Conservation (phyloP, 2,113 vertebrate genomes). For the Sarotherodon lohbergeri region DNA sequence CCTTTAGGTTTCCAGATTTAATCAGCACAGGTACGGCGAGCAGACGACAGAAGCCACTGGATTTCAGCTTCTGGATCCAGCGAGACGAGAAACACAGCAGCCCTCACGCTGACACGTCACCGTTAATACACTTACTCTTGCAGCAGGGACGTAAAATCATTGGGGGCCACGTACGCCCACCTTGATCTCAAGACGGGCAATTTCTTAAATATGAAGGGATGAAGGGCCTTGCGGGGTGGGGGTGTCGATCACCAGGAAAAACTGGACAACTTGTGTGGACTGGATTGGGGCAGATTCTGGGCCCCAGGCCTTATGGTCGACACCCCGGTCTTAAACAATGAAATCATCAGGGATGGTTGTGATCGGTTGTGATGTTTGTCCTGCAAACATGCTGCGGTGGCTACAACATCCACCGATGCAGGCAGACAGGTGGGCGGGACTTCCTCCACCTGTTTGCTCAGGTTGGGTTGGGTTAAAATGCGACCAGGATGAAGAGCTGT, state of each 20-base stretch:
- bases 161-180: neutral
- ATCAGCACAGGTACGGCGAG: conserved; percentile 17
- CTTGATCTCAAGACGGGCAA: neutral
- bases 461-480: neutral
- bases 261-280: neutral
- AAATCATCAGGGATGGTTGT: neutral
- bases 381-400: neutral
- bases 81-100: conserved; percentile 18
- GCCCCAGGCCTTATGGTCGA: neutral
- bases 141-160: neutral
- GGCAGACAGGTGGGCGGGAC: neutral
- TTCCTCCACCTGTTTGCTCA: neutral
- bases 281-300: neutral
- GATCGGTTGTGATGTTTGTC: neutral
- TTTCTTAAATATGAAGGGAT: neutral
- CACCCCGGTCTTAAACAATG: neutral
- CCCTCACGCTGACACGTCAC: rapidly evolving
- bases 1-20: conserved; percentile 44
- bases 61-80: neutral
- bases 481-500: neutral
- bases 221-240: neutral
- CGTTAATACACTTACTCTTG: neutral
- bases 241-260: neutral
- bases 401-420: neutral
- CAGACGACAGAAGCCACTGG: neutral